Evolutionary conservation across 2,113 vertebrate genomes (phyloP).

Genomic region (Pantherophis guttatus): DNA sequence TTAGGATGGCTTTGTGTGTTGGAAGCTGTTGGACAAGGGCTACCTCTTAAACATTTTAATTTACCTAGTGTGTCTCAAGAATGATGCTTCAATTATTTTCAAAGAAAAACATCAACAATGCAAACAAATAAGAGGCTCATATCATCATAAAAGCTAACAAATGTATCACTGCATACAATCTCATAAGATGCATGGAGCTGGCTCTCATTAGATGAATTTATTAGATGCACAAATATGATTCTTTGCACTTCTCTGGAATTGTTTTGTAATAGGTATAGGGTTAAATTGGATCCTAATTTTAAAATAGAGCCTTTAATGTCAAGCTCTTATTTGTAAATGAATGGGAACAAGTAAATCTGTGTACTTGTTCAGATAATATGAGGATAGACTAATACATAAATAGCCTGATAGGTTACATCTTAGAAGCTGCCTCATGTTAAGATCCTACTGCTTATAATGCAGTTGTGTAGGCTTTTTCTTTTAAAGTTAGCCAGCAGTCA

Average conservation of each 20-base stretch:
- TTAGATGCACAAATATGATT: background rate
- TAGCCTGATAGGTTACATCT: slow-evolving; percentile 29
- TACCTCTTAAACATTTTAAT: slow-evolving; percentile 56
- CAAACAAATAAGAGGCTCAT: background rate
- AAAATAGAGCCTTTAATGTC: slow-evolving; percentile 9
- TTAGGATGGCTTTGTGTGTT: slow-evolving; percentile 45
- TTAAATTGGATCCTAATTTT: slow-evolving; percentile 13
- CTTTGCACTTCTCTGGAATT: background rate
- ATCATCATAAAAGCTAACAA: background rate
- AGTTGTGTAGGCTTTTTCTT: slow-evolving; percentile 40
- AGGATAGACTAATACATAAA: slow-evolving; percentile 21
- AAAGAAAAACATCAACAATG: background rate
- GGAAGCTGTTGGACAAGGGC: slow-evolving; percentile 44
- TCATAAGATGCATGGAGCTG: background rate
- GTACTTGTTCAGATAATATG: slow-evolving; percentile 29
- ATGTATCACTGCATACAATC: background rate
- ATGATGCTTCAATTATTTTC: slow-evolving; percentile 24
- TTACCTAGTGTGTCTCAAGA: slow-evolving; percentile 40
- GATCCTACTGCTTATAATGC: slow-evolving; percentile 43
- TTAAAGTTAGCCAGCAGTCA: slow-evolving; percentile 41
- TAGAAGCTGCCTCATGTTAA: slow-evolving; percentile 48
- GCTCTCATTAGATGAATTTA: background rate
- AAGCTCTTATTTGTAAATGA: slow-evolving; percentile 23
- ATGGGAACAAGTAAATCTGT: slow-evolving; percentile 11
- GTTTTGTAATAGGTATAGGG: background rate